Evolutionary conservation across 2,797 vertebrate species (phyloP), one percentile per base, ranked within the genome.

Genomic region (Chiloscyllium punctatum): DNA sequence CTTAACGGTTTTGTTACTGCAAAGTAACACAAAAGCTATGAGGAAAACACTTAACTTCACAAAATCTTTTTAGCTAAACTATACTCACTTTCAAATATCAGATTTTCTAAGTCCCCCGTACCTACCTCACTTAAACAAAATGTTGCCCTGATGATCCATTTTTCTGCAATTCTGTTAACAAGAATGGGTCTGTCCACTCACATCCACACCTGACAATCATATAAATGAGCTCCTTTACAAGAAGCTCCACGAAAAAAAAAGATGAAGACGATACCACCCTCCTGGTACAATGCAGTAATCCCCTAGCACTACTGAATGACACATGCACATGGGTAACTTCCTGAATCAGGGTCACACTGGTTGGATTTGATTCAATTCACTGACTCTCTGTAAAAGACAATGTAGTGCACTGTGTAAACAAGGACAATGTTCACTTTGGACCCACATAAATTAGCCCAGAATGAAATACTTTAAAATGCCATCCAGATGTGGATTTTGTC

Each of bases 341-440:
- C 94, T 74, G 94, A 95, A 72, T 95, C 94, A 95, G 94, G 94
- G 94, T 95, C 94, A 95, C 94, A 95, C 94, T 74, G 94, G 69
- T 95, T 74, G 72, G 94, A 95, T 77, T 95, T 95, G 72, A 95
- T 77, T 95, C 94, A 77, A 95, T 95, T 95, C 94, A 95, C 94
- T 77, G 72, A 95, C 71, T 77, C 94, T 33, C 71, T 95, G 94
- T 95, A 72, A 95, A 95, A 95, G 94, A 95, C 94, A 95, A 95
- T 95, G 94, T 77, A 95, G 94, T 72, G 94, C 94, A 95, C 94
- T 95, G 72, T 95, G 94, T 95, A 95, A 95, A 95, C 94, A 95
- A 72, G 71, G 71, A 95, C 94, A 95, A 95, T 30, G 94, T 74
- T 95, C 69, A 95, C 94, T 95, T 72, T 95, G 94, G 71, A 53